Evolutionary conservation across 2,113 vertebrate species (phyloP).

Genomic region (Nyctereutes procyonoides): DNA sequence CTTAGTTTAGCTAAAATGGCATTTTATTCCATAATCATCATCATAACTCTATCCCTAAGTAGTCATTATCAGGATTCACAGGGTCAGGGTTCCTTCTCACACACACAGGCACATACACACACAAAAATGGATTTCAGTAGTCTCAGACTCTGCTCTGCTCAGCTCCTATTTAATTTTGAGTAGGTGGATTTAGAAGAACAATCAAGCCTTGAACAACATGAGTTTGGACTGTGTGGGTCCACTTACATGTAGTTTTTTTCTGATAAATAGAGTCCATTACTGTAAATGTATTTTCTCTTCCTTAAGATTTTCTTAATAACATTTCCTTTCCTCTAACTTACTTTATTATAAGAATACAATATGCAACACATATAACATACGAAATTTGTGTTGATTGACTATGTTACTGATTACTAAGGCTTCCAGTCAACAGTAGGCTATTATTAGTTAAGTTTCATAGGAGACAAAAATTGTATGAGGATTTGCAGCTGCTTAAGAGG

Average conservation of each 20-base stretch:
- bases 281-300: not conserved
- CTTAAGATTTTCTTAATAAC: not conserved
- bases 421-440: not conserved
- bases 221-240: not conserved
- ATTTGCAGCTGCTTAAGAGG: not conserved
- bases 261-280: not conserved
- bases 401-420: not conserved
- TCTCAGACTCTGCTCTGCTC: not conserved
- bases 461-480: not conserved
- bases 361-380: not conserved
- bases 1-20: not conserved
- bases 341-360: not conserved
- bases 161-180: not conserved
- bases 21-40: not conserved
- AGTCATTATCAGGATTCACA: not conserved
- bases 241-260: not conserved
- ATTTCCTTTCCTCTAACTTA: not conserved
- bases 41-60: not conserved
- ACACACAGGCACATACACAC: not conserved
- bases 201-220: not conserved
- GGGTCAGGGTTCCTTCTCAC: not conserved
- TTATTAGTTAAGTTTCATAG: not conserved
- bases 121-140: not conserved
- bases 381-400: not conserved
- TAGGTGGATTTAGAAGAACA: not conserved